phyloP scores from a whole-genome alignment of 2,113 vertebrate genomes.

The Corvus hawaiiensis region DNA sequence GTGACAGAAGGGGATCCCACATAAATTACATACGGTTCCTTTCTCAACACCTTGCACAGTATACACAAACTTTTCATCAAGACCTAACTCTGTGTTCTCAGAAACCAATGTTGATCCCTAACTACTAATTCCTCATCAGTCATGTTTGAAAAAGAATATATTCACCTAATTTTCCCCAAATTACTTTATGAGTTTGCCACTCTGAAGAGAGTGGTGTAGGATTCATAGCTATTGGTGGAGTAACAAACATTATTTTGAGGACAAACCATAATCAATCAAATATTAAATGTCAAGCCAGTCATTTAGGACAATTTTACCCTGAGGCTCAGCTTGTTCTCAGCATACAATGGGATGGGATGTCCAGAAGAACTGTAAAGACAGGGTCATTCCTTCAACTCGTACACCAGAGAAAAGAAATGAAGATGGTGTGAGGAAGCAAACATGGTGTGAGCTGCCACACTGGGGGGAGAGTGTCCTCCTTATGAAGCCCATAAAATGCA shows the following conservation, averaged over 20 bases:
- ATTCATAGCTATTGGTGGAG: neutral
- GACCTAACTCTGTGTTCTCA: neutral
- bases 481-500: neutral
- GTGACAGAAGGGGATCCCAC: neutral
- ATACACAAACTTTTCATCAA: neutral
- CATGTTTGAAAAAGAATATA: neutral
- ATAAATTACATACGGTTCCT: neutral
- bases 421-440: neutral
- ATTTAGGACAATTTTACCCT: neutral
- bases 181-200: neutral
- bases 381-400: neutral
- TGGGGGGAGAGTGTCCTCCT: neutral
- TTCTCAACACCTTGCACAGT: neutral
- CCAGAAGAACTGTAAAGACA: neutral
- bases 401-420: neutral
- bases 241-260: neutral
- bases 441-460: too few relatives aligned
- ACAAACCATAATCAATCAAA: constrained; percentile 12
- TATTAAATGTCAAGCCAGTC: neutral
- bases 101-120: neutral
- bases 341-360: neutral
- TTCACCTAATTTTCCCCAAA: neutral
- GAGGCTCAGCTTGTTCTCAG: constrained; percentile 10
- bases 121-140: neutral
- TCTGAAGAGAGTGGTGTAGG: neutral